Evolutionary conservation across 2,797 vertebrate species (phyloP), one percentile per base, ranked within the genome.

Genomic region (Rhabdomys pumilio): DNA sequence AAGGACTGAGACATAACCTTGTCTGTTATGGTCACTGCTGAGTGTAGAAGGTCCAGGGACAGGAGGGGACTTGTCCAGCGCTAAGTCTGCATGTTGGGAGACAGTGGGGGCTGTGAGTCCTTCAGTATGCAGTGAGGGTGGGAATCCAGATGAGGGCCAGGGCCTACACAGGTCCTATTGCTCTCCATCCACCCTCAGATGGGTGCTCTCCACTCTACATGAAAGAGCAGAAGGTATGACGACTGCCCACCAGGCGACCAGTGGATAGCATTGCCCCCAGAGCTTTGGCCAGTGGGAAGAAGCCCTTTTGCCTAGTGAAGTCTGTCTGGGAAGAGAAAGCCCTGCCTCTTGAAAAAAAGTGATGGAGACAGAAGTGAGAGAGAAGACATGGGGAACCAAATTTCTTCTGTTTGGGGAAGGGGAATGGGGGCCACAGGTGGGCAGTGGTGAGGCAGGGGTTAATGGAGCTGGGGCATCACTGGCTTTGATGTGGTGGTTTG

Each of bases 401-500:
- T 4, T 57, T 79, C 77, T 73, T n/a, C 0, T 9, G 26, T 11
- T 29, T 31, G 69, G 81, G 82, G 75, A 50, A 38, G 59, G 76
- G 38, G 47, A 83, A 12, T 72, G 67, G 94, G 90, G 87, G 92
- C 44, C 9, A 65, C 89, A 47, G 83, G 84, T 94, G 95, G 96
- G 91, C 17, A 88, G 95, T 87, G 97, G 98, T 89, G 89, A 97
- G 85, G 96, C 89, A 97, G 96, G 98, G 96, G 98, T 98, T 98
- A 98, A 98, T 81, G 90, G 85, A 97, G 75, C 88, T 90, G 79
- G 97, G 98, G 97, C 95, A 98, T 97, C 95, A 83, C 63, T 41
- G 85, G 63, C 97, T 97, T 98, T 97, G 96, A 97, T 97, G 97
- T 97, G 96, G 97, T 95, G 77, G 76, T 96, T 94, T 94, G 92